Conservation (phyloP, 2,888 invertebrate genomes). For the Masnerella sp. region DNA sequence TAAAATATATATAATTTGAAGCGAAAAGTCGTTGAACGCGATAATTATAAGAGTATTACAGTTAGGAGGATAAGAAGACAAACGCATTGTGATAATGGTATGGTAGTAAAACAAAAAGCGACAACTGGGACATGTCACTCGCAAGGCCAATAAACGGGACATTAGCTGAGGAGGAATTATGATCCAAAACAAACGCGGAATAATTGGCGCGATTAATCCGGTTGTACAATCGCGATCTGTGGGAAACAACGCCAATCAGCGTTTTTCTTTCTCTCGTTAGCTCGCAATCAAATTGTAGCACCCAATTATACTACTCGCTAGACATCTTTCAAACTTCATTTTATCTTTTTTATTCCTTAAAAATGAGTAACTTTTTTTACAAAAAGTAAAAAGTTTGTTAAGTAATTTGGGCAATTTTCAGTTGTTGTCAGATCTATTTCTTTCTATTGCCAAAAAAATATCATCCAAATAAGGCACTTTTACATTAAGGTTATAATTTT, state of each 20-base stretch:
- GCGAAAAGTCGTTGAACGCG: no score
- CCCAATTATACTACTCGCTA: constrained; percentile 8
- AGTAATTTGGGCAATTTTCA: no score
- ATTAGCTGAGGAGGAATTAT: constrained; percentile 35
- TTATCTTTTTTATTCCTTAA: background rate
- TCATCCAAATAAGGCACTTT: no score
- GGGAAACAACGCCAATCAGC: constrained; percentile 15
- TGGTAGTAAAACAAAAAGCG: constrained; percentile 18
- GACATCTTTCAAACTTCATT: background rate
- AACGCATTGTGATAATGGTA: no score
- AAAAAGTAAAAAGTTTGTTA: no score
- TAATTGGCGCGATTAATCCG: constrained; percentile 35
- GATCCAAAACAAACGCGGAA: constrained; percentile 44
- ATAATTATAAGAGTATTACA: no score
- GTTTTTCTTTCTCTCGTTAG: constrained; percentile 10
- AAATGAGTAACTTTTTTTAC: no score
- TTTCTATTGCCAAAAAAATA: no score
- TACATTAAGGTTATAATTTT: no score
- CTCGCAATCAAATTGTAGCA: constrained; percentile 15
- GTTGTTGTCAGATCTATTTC: no score
- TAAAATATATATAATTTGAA: no score
- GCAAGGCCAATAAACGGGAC: constrained; percentile 48
- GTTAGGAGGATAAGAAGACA: no score
- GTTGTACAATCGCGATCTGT: constrained; percentile 22
- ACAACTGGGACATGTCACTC: constrained; percentile 47